These are phyloP conservation scores for Ochlodes sylvanus DNA, from an alignment of 2,888 invertebrate genomes.

Conservation along the genomic window DNA sequence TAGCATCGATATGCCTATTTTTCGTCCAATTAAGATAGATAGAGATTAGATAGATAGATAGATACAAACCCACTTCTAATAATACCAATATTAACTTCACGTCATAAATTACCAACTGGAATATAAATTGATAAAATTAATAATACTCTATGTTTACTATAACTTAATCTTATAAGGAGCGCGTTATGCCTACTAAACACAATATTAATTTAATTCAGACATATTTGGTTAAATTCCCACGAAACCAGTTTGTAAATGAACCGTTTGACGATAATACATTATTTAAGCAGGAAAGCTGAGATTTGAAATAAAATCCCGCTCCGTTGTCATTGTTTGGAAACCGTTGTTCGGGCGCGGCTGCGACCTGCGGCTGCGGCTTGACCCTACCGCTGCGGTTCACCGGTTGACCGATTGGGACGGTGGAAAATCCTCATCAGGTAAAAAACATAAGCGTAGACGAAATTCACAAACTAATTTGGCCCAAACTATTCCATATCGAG, in stretches of 20 bases:
- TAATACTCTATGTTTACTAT: too few relatives aligned
- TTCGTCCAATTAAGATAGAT: too few relatives aligned
- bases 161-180: not conserved
- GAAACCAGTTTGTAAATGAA: constrained; percentile 39
- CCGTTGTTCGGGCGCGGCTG: constrained; percentile 63
- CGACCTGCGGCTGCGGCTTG: constrained; percentile 24
- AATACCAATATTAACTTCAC: too few relatives aligned
- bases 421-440: constrained; percentile 30
- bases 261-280: constrained; percentile 27
- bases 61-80: too few relatives aligned
- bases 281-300: constrained; percentile 38
- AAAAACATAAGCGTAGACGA: not conserved
- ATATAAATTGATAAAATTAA: too few relatives aligned
- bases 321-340: constrained; percentile 45
- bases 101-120: too few relatives aligned
- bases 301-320: constrained; percentile 36
- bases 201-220: constrained; percentile 21
- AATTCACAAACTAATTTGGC: too few relatives aligned
- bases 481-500: too few relatives aligned
- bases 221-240: constrained; percentile 22
- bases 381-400: constrained; percentile 46
- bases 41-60: too few relatives aligned
- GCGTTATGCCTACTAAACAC: constrained; percentile 34
- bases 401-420: constrained; percentile 57
- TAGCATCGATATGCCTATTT: too few relatives aligned